These are phyloP conservation scores for Drosophila meridionalis DNA, from an alignment of 2,888 invertebrate genomes.

Conservation along the genomic window DNA sequence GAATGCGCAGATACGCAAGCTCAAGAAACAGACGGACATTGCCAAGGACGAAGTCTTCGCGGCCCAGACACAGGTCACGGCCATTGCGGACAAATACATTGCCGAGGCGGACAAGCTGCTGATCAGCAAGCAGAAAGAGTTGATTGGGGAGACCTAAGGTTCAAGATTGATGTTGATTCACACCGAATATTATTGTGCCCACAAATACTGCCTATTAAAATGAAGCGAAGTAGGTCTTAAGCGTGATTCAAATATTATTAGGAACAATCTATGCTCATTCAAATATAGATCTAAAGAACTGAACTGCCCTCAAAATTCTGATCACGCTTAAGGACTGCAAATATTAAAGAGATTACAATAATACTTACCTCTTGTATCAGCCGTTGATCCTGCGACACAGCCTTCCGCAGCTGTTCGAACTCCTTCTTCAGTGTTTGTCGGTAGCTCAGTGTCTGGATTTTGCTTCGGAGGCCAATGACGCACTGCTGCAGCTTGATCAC, in stretches of 20 bases:
- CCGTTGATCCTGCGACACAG: conserved; percentile 68
- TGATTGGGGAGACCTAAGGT: conserved; percentile 86
- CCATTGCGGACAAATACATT: conserved; percentile 89
- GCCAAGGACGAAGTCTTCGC: conserved; percentile 90
- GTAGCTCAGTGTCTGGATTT: conserved; percentile 79
- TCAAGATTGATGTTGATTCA: conserved; percentile 49
- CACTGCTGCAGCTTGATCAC: conserved; percentile 79
- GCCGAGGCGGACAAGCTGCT: conserved; percentile 88
- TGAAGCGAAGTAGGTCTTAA: background rate
- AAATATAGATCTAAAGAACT: background rate
- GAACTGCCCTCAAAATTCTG: background rate
- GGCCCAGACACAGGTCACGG: conserved; percentile 89
- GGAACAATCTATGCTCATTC: background rate
- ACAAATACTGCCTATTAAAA: conserved; percentile 28
- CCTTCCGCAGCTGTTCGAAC: conserved; percentile 73
- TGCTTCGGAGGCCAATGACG: conserved; percentile 80
- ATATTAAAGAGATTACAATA: background rate
- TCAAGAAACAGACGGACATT: conserved; percentile 89
- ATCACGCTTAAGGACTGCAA: background rate
- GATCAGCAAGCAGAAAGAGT: conserved; percentile 90
- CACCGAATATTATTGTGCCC: conserved; percentile 6
- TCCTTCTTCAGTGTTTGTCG: conserved; percentile 78
- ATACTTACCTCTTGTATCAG: conserved; percentile 71
- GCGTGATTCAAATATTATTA: background rate
- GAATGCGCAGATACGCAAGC: conserved; percentile 89